Evolutionary conservation across 1,140 invertebrate genomes (phyloP).

Genomic region (Anthonomus grandis): DNA sequence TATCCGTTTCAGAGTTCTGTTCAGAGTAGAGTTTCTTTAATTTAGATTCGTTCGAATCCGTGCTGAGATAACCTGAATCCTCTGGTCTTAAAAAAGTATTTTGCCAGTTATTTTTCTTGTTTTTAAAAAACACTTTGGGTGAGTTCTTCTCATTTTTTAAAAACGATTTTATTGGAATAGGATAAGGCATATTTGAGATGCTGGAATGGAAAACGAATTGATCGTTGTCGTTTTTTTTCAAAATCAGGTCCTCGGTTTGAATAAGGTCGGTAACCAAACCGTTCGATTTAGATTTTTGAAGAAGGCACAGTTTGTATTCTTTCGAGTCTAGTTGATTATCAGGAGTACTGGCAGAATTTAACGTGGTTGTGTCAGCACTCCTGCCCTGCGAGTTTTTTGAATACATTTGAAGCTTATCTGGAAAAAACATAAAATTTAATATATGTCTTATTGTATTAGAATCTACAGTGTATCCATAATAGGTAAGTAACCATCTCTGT

Average conservation of each 20-base stretch:
- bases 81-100: slow-evolving; percentile 46
- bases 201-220: slow-evolving; percentile 22
- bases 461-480: too few relatives aligned
- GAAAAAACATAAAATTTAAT: too few relatives aligned
- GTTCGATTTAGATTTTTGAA: slow-evolving; percentile 25
- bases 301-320: slow-evolving; percentile 20
- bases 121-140: slow-evolving; percentile 1
- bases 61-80: slow-evolving; percentile 74
- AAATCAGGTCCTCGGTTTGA: slow-evolving; percentile 21
- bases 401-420: slow-evolving; percentile 33
- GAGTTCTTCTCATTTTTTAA: slow-evolving; percentile 1
- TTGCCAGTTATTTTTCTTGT: not conserved
- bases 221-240: slow-evolving; percentile 19
- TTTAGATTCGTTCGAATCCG: slow-evolving; percentile 62
- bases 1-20: slow-evolving; percentile 52
- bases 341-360: too few relatives aligned
- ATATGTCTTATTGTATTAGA: too few relatives aligned
- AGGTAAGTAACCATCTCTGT: too few relatives aligned
- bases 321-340: too few relatives aligned
- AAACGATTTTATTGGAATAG: not conserved
- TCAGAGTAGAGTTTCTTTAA: not conserved
- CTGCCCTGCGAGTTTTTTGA: slow-evolving; percentile 64
- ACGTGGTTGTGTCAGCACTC: slow-evolving; percentile 53
- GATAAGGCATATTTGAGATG: not conserved
- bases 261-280: slow-evolving; percentile 20